These are phyloP conservation scores for Raja brachyura DNA, from an alignment of 2,113 vertebrate genomes.

Conservation along the genomic window DNA sequence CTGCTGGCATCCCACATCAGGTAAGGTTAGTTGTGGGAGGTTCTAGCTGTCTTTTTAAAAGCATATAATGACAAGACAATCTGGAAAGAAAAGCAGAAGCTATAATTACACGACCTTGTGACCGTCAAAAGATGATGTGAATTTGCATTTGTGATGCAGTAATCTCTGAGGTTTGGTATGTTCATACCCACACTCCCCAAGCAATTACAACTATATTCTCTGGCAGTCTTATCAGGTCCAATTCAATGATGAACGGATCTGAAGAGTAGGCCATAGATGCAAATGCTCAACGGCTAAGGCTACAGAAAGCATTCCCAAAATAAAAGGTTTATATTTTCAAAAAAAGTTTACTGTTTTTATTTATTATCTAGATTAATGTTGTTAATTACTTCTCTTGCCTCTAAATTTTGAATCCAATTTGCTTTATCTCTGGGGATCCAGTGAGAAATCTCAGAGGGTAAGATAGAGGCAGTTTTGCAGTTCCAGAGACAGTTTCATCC, in stretches of 20 bases:
- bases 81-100: slow-evolving; percentile 36
- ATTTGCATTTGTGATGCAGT: slow-evolving; percentile 35
- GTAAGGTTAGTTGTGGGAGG: slow-evolving; percentile 36
- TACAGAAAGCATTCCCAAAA: background rate
- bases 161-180: slow-evolving; percentile 24
- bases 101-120: slow-evolving; percentile 37
- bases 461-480: too few species aligned
- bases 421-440: background rate
- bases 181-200: slow-evolving; percentile 28
- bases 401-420: background rate
- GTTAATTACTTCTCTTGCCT: background rate
- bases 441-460: background rate
- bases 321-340: background rate
- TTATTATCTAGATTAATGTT: background rate
- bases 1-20: slow-evolving; percentile 15
- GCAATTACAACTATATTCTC: slow-evolving; percentile 28
- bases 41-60: slow-evolving; percentile 35
- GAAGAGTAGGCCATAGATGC: background rate
- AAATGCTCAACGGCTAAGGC: slow-evolving; percentile 1
- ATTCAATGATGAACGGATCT: background rate
- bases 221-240: background rate
- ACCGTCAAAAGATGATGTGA: slow-evolving; percentile 36
- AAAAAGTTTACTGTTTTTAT: background rate
- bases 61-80: slow-evolving; percentile 37
- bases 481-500: too few species aligned